Evolutionary conservation across 2,888 invertebrate species (phyloP).

Genomic region (Drosophila formosana): DNA sequence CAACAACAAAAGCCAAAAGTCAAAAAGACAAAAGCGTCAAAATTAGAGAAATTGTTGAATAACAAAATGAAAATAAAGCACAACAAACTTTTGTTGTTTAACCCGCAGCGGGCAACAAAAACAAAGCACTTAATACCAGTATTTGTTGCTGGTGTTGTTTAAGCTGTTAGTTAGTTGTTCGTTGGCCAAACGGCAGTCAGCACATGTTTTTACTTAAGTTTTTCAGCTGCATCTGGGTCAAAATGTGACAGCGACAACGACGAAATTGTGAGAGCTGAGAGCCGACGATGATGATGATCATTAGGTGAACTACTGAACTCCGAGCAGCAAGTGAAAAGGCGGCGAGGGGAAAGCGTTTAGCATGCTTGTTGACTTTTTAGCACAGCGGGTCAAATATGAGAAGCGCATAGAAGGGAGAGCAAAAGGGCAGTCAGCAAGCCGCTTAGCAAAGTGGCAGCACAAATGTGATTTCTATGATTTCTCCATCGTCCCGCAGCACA

Average conservation of each 20-base stretch:
- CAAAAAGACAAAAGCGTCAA: conserved; percentile 31
- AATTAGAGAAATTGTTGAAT: conserved; percentile 38
- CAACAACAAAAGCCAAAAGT: conserved; percentile 14
- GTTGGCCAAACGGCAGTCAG: conserved; percentile 50
- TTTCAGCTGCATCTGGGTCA: conserved; percentile 69
- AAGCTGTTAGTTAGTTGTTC: conserved; percentile 21
- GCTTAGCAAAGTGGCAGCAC: conserved; percentile 56
- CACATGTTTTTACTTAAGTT: conserved; percentile 76
- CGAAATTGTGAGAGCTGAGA: conserved; percentile 31
- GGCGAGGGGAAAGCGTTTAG: conserved; percentile 54
- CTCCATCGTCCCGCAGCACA: conserved; percentile 13
- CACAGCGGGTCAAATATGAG: conserved; percentile 60
- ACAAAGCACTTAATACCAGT: conserved; percentile 49
- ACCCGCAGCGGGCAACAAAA: conserved; percentile 26
- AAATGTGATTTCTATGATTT: conserved; percentile 71
- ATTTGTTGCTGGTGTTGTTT: conserved; percentile 46
- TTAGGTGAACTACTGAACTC: conserved; percentile 69
- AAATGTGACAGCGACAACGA: conserved; percentile 46
- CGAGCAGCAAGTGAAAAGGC: neutral
- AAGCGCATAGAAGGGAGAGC: conserved; percentile 20
- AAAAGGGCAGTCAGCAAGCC: conserved; percentile 76
- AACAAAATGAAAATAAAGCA: conserved; percentile 38
- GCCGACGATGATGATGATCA: conserved; percentile 24
- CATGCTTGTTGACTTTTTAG: conserved; percentile 64
- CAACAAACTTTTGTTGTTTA: conserved; percentile 19